These are phyloP conservation scores for Ptilonorhynchus violaceus DNA, from an alignment of 2,113 vertebrate species.

Conservation along the genomic window DNA sequence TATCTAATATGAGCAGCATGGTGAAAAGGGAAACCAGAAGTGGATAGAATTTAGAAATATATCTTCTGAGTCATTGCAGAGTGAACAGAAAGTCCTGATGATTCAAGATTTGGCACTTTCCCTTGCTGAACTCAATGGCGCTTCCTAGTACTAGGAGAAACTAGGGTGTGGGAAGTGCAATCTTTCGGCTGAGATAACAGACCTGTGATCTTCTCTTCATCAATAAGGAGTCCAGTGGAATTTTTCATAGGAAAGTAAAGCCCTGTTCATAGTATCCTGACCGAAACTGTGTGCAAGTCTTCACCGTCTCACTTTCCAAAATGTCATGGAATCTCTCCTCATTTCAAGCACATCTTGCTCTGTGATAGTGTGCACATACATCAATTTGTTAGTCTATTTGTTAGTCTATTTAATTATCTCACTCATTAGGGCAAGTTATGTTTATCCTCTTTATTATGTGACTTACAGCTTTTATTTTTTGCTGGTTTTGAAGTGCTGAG, in stretches of 20 bases:
- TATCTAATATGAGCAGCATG: neutral
- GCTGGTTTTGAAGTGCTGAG: neutral
- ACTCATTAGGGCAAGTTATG: neutral
- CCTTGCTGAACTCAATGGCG: neutral
- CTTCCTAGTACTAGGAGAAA: neutral
- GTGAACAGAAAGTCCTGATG: slow-evolving; percentile 28
- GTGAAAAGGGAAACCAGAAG: neutral
- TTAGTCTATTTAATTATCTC: neutral
- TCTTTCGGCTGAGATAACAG: neutral
- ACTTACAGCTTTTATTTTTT: neutral
- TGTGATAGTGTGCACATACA: neutral
- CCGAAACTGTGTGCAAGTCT: neutral
- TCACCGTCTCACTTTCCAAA: neutral
- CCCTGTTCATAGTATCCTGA: neutral
- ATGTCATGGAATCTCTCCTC: neutral
- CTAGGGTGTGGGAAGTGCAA: neutral
- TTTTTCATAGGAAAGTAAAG: neutral
- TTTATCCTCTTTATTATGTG: neutral
- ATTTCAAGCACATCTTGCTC: neutral
- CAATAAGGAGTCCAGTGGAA: neutral
- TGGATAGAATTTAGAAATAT: neutral
- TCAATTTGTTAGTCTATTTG: neutral
- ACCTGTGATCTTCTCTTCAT: neutral
- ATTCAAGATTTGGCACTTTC: slow-evolving; percentile 48
- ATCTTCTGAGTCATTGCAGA: neutral